Conservation (phyloP, 2,113 vertebrate species). For the Leiothrix lutea region DNA sequence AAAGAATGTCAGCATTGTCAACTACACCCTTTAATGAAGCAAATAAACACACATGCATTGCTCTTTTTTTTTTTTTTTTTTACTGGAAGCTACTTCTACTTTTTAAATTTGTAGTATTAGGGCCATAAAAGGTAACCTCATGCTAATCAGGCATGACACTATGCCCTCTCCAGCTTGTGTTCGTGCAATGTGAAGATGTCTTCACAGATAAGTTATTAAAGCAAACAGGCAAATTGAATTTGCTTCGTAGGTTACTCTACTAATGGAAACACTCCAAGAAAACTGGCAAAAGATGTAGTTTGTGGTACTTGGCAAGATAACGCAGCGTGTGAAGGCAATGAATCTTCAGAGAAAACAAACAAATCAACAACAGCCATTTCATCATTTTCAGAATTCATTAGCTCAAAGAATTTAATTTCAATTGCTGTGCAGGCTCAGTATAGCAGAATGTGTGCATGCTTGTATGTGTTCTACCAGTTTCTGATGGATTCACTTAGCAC, state of each 20-base stretch:
- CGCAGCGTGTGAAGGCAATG: neutral
- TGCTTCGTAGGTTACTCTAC: neutral
- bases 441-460: neutral
- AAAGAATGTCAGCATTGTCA: neutral
- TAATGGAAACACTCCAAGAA: conserved; percentile 15
- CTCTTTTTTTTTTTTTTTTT: too few species aligned
- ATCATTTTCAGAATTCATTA: conserved; percentile 1
- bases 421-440: neutral
- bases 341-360: conserved; percentile 25
- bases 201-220: neutral
- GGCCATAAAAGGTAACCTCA: neutral
- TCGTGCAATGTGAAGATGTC: neutral
- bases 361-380: neutral
- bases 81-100: neutral
- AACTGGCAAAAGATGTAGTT: neutral
- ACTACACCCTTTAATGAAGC: neutral
- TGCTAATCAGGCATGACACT: neutral
- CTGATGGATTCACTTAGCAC: neutral
- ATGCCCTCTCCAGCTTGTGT: neutral
- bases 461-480: neutral
- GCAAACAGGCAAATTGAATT: neutral
- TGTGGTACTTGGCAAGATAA: conserved; percentile 10
- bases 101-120: neutral
- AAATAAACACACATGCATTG: accelerated
- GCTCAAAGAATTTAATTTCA: neutral